These are phyloP conservation scores for Petromus typicus DNA, from an alignment of 2,113 vertebrate species.

Conservation along the genomic window DNA sequence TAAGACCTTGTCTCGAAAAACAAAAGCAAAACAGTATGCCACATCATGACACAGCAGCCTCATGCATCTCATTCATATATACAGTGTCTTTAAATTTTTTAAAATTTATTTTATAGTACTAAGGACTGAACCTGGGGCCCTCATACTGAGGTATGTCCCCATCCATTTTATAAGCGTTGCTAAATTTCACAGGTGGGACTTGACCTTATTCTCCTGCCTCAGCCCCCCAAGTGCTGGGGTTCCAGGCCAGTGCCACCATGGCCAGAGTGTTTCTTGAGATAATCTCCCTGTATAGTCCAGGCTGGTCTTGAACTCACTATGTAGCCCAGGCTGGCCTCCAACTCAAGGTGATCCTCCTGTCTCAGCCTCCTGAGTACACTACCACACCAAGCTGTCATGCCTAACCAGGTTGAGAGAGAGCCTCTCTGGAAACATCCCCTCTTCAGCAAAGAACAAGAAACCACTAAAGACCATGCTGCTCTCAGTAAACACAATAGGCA, in stretches of 20 bases:
- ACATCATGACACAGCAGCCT: not conserved
- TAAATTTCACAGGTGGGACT: not conserved
- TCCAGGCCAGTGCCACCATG: not conserved
- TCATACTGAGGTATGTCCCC: rapidly evolving
- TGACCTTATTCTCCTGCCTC: not conserved
- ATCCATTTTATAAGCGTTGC: not conserved
- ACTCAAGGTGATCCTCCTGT: not conserved
- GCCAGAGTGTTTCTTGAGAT: not conserved
- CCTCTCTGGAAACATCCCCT: too few relatives aligned
- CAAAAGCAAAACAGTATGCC: not conserved
- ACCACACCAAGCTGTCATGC: not conserved
- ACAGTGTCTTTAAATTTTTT: not conserved
- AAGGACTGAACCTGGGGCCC: not conserved
- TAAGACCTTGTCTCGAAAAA: not conserved
- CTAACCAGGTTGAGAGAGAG: too few relatives aligned
- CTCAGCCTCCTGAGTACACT: not conserved
- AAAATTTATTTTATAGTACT: not conserved
- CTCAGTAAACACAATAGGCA: too few relatives aligned
- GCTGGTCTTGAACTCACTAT: not conserved
- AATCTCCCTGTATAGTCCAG: not conserved
- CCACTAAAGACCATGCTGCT: too few relatives aligned
- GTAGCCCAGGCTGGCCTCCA: not conserved
- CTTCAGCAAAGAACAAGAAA: too few relatives aligned
- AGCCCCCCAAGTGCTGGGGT: not conserved
- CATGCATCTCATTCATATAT: not conserved